Percentiles rank a stretch among this genome's conserved stretches.
Evolutionary conservation across 37 sponge, comb jelly and placozoan genomes (phyloP).

Genomic region (Diacarnus erythraeanus): DNA sequence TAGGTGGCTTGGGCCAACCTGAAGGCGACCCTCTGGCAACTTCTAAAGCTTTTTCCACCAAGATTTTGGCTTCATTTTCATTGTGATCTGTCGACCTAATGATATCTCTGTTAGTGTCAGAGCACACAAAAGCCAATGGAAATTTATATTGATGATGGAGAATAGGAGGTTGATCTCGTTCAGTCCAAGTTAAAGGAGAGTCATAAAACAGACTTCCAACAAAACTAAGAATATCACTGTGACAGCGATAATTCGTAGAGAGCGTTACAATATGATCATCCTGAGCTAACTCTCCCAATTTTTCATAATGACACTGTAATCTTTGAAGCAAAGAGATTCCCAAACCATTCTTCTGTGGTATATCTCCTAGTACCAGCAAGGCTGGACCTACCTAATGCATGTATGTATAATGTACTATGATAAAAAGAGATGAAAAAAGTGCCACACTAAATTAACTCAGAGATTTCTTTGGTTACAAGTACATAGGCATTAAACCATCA

Average conservation of each 20-base stretch:
- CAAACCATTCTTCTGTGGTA: conserved; percentile 49
- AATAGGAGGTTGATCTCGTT: not conserved
- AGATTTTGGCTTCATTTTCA: conserved; percentile 36
- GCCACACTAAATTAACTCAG: too few species aligned
- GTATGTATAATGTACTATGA: not conserved
- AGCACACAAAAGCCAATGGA: conserved; percentile 58
- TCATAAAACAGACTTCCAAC: conserved; percentile 54
- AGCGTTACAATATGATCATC: conserved; percentile 14
- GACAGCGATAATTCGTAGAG: conserved; percentile 65
- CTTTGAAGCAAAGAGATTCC: conserved; percentile 40
- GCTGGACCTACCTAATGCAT: conserved; percentile 75
- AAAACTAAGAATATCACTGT: conserved; percentile 37
- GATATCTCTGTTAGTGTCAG: conserved; percentile 31
- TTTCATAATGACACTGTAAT: conserved; percentile 29
- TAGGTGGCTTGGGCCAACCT: conserved; percentile 12
- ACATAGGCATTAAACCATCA: too few species aligned
- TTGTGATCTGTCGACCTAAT: not conserved
- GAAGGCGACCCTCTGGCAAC: conserved; percentile 50
- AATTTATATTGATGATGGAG: conserved; percentile 35
- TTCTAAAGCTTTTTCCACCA: conserved; percentile 21
- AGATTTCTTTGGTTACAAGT: too few species aligned
- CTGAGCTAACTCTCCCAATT: not conserved
- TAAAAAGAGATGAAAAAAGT: too few species aligned
- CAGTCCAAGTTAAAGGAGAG: conserved; percentile 10
- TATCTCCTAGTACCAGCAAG: conserved; percentile 55